Conservation (phyloP, 1,140 invertebrate species). For the Agrilus planipennis region DNA sequence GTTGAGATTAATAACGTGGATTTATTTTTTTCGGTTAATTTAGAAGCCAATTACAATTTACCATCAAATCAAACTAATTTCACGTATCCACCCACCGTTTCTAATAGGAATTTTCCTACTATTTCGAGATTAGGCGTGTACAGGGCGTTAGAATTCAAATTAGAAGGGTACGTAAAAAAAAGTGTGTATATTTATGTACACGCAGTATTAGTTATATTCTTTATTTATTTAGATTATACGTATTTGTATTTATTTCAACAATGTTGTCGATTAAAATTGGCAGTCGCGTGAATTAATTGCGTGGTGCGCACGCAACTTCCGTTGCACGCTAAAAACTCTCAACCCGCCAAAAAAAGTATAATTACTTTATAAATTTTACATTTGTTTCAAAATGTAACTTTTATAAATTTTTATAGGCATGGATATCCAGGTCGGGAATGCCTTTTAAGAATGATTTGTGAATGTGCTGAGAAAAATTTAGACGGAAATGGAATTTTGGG, state of each 20-base stretch:
- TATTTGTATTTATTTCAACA: too few species aligned
- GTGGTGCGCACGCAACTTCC: too few species aligned
- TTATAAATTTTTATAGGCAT: slow-evolving; percentile 21
- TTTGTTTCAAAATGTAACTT: too few species aligned
- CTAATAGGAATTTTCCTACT: slow-evolving; percentile 11
- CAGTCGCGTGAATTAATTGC: too few species aligned
- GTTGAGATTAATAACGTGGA: slow-evolving; percentile 55
- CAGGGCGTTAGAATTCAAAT: slow-evolving; percentile 23
- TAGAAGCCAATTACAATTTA: slow-evolving; percentile 56
- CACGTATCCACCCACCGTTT: slow-evolving; percentile 22
- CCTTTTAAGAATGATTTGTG: slow-evolving; percentile 38
- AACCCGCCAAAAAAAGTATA: too few species aligned
- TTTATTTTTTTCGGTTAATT: slow-evolving; percentile 63
- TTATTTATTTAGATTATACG: too few species aligned
- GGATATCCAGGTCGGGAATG: slow-evolving; percentile 40
- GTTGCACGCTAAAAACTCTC: too few species aligned
- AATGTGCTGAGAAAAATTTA: slow-evolving; percentile 32
- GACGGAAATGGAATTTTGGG: slow-evolving; percentile 37
- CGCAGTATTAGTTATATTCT: too few species aligned
- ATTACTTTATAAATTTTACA: too few species aligned
- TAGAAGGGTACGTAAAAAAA: too few species aligned
- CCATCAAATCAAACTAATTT: slow-evolving; percentile 25
- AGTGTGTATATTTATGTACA: too few species aligned
- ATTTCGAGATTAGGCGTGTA: slow-evolving; percentile 20
- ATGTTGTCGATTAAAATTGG: too few species aligned